phyloP scores from a whole-genome alignment of 2,888 invertebrate genomes.

The Argynnis bischoffii region DNA sequence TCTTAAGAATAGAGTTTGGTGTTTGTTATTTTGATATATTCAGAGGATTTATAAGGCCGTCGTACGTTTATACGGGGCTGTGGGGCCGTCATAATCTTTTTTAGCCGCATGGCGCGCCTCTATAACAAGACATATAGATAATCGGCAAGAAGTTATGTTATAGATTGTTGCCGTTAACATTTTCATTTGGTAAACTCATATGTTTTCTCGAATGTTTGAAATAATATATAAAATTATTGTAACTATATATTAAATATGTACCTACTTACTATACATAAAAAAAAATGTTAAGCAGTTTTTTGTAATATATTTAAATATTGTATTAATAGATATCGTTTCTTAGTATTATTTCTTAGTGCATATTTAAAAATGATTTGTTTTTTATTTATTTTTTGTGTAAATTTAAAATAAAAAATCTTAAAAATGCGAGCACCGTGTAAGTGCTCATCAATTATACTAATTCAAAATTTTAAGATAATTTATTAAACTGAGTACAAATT shows the following conservation, averaged over 20 bases:
- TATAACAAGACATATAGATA: conserved; percentile 66
- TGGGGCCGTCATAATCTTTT: conserved; percentile 80
- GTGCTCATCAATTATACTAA: too few relatives aligned
- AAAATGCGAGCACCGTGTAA: too few relatives aligned
- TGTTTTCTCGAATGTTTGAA: conserved; percentile 33
- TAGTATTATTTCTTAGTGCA: too few relatives aligned
- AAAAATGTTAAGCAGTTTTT: too few relatives aligned
- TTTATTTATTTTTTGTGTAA: too few relatives aligned
- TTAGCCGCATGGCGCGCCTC: conserved; percentile 73
- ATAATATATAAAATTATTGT: conserved; percentile 22
- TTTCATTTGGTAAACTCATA: conserved; percentile 46
- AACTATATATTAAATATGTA: background rate
- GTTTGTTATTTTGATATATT: conserved; percentile 49
- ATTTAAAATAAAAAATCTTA: too few relatives aligned
- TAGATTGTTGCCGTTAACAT: conserved; percentile 58
- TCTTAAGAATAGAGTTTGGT: conserved; percentile 50
- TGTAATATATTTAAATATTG: too few relatives aligned
- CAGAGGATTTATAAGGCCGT: conserved; percentile 69
- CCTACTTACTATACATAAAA: too few relatives aligned
- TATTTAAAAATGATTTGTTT: too few relatives aligned
- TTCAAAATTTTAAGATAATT: too few relatives aligned
- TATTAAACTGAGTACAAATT: too few relatives aligned
- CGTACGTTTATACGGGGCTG: conserved; percentile 63
- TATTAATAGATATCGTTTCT: too few relatives aligned
- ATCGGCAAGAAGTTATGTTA: conserved; percentile 63